These are phyloP conservation scores for Anser cygnoides DNA, from an alignment of 2,113 vertebrate genomes.

Conservation along the genomic window DNA sequence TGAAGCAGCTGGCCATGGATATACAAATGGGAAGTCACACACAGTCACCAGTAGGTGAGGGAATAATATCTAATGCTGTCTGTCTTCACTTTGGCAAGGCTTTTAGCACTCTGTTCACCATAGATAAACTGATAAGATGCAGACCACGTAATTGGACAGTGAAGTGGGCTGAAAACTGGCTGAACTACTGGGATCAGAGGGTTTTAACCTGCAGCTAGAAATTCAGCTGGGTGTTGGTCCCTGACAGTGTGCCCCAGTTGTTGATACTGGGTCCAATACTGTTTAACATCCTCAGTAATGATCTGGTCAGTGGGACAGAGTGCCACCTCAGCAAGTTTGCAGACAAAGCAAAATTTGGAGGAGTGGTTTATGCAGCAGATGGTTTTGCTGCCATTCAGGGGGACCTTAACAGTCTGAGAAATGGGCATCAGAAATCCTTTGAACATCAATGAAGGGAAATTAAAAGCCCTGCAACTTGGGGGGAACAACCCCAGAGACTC, in stretches of 20 bases:
- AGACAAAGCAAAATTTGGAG: background rate
- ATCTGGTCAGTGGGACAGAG: background rate
- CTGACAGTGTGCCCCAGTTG: background rate
- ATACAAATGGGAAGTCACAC: background rate
- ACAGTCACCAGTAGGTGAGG: rapidly evolving
- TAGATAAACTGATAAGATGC: background rate
- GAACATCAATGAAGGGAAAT: background rate
- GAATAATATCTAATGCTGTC: background rate
- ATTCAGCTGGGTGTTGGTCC: background rate
- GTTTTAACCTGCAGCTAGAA: background rate
- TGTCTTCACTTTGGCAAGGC: background rate
- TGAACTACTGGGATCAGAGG: background rate
- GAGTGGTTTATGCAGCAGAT: background rate
- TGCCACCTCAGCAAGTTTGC: background rate
- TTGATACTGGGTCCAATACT: background rate
- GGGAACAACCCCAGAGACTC: background rate
- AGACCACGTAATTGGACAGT: background rate
- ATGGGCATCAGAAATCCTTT: background rate
- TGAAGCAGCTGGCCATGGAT: background rate
- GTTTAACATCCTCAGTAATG: background rate
- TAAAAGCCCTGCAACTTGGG: background rate
- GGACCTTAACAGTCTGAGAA: background rate
- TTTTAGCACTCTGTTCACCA: background rate
- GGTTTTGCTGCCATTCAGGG: background rate
- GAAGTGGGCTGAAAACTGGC: background rate